A percentile compares a stretch with the other conserved stretches of the same genome.
These are phyloP conservation scores for Xanthorhoe designata DNA, from an alignment of 2,888 invertebrate genomes.

Conservation along the genomic window DNA sequence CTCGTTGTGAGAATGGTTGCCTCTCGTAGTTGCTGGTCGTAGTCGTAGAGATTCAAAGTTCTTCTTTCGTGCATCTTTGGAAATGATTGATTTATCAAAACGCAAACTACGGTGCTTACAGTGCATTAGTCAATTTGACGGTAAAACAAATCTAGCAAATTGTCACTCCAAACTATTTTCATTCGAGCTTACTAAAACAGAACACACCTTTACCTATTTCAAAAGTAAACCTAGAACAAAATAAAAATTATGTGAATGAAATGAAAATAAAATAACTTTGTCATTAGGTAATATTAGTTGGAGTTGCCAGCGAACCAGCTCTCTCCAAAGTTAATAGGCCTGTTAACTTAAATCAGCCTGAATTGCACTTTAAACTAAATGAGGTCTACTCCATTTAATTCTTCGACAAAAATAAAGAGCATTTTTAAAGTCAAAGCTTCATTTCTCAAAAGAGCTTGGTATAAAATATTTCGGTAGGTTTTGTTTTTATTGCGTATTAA, in stretches of 20 bases:
- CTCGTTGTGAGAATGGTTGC: slow-evolving; percentile 34
- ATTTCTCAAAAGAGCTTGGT: slow-evolving; percentile 4
- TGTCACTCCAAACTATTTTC: slow-evolving; percentile 1
- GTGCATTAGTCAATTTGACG: slow-evolving; percentile 13
- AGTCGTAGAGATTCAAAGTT: slow-evolving; percentile 39
- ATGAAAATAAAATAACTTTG: slow-evolving; percentile 30
- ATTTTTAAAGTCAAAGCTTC: slow-evolving; percentile 2
- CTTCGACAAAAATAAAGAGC: slow-evolving; percentile 4
- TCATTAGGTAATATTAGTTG: slow-evolving; percentile 9
- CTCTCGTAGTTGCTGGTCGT: slow-evolving; percentile 36
- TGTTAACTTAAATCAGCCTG: slow-evolving; percentile 26
- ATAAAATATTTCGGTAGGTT: background rate
- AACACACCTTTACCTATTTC: slow-evolving; percentile 58
- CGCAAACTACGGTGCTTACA: slow-evolving; percentile 24
- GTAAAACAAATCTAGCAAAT: slow-evolving; percentile 13
- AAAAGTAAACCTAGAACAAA: slow-evolving; percentile 84
- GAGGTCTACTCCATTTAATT: slow-evolving; percentile 17
- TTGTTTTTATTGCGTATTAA: slow-evolving; percentile 4
- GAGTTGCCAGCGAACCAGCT: slow-evolving; percentile 11
- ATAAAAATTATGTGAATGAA: slow-evolving; percentile 48
- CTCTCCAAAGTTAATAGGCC: slow-evolving; percentile 13
- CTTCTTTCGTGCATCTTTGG: slow-evolving; percentile 38
- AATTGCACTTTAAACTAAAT: slow-evolving; percentile 28
- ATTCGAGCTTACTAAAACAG: slow-evolving; percentile 28
- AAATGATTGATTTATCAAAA: slow-evolving; percentile 31